phyloP scores from a whole-genome alignment of 2,888 invertebrate genomes.

The Notodonta ziczac region DNA sequence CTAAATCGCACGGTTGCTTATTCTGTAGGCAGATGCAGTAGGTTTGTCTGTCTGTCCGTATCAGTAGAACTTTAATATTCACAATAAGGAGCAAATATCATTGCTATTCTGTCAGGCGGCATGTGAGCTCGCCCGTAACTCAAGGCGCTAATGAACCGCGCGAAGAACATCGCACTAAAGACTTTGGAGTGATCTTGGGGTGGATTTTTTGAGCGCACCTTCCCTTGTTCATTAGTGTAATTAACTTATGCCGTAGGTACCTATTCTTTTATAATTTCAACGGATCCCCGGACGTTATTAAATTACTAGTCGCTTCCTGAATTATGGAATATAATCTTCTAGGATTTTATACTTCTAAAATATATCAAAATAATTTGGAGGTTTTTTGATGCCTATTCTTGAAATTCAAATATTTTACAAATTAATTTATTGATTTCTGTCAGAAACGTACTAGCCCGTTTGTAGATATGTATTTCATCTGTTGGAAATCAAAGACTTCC shows the following conservation, averaged over 20 bases:
- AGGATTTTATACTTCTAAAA: conserved; percentile 21
- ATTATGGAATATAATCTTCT: conserved; percentile 29
- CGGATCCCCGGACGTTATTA: conserved; percentile 63
- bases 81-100: too few species aligned
- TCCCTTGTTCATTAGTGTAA: conserved; percentile 83
- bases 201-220: conserved; percentile 80
- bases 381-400: conserved; percentile 4
- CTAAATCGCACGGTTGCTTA: not conserved
- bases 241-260: conserved; percentile 76
- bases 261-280: conserved; percentile 72
- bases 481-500: not conserved
- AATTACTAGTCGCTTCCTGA: conserved; percentile 51
- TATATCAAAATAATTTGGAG: conserved; percentile 7
- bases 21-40: not conserved
- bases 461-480: too few species aligned
- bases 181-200: conserved; percentile 81
- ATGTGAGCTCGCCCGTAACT: conserved; percentile 59
- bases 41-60: too few species aligned
- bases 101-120: conserved; percentile 8
- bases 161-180: conserved; percentile 81
- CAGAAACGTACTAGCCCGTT: not conserved
- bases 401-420: not conserved
- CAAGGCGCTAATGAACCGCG: conserved; percentile 80
- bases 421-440: not conserved
- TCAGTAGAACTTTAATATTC: too few species aligned